phyloP scores from a whole-genome alignment of 1,140 invertebrate genomes.

The Ips typographus region DNA sequence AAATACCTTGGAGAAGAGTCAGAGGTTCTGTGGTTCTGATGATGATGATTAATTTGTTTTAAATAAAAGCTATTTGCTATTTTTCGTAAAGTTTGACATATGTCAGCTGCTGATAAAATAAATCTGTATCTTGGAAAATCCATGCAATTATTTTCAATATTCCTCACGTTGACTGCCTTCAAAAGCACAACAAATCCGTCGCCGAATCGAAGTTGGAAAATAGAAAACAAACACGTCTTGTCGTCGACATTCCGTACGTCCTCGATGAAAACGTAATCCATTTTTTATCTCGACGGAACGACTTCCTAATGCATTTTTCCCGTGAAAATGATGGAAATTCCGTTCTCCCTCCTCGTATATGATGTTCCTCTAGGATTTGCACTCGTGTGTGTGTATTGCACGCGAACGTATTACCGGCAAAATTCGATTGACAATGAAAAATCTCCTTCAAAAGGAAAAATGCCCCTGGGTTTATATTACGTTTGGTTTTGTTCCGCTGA shows the following conservation, averaged over 20 bases:
- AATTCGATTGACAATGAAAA: slow-evolving; percentile 44
- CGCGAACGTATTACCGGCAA: slow-evolving; percentile 43
- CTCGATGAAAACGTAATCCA: slow-evolving; percentile 36
- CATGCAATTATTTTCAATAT: neutral
- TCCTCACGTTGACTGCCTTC: slow-evolving; percentile 1
- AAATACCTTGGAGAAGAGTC: too few relatives aligned
- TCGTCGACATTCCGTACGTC: slow-evolving; percentile 13
- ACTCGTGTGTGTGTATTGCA: slow-evolving; percentile 34
- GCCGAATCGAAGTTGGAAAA: neutral
- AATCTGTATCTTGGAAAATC: too few relatives aligned
- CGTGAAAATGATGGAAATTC: slow-evolving; percentile 32
- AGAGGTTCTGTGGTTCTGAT: too few relatives aligned
- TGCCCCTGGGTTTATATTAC: neutral
- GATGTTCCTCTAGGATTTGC: slow-evolving; percentile 41
- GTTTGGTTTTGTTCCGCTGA: too few relatives aligned
- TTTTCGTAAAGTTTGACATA: too few relatives aligned
- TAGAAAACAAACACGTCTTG: slow-evolving; percentile 17
- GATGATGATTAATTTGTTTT: too few relatives aligned
- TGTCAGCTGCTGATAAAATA: too few relatives aligned
- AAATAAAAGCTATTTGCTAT: too few relatives aligned
- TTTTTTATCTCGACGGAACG: slow-evolving; percentile 35
- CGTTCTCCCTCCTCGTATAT: slow-evolving; percentile 28
- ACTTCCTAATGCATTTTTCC: slow-evolving; percentile 36
- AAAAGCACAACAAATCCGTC: slow-evolving; percentile 6
- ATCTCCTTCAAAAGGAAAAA: slow-evolving; percentile 30